Conservation (phyloP, 2,113 vertebrate species). For the Notothenia rossii region DNA sequence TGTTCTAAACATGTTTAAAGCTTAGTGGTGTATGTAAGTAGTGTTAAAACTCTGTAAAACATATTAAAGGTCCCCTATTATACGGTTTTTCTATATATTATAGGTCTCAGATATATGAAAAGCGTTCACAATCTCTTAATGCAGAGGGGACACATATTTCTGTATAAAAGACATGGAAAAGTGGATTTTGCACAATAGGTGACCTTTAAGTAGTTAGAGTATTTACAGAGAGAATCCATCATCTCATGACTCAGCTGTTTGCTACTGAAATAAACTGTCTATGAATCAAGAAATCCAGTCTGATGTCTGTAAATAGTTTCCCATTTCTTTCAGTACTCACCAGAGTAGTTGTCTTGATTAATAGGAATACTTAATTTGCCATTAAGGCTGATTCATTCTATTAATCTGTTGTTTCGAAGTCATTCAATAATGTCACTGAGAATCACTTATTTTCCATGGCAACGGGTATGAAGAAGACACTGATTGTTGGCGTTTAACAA, state of each 20-base stretch:
- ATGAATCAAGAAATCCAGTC: constrained; percentile 27
- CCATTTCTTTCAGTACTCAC: constrained; percentile 32
- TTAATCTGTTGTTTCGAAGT: constrained; percentile 78
- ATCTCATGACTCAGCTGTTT: neutral
- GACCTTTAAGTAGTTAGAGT: neutral
- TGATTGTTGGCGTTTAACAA: constrained; percentile 37
- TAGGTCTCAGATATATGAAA: too few species aligned
- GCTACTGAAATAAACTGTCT: neutral
- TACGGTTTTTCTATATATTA: too few species aligned
- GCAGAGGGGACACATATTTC: too few species aligned
- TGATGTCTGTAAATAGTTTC: constrained; percentile 35
- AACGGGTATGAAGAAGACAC: constrained; percentile 59
- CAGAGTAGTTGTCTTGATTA: constrained; percentile 78
- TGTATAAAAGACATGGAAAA: too few species aligned
- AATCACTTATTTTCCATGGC: constrained; percentile 79
- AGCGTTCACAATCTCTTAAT: too few species aligned
- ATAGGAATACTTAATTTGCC: constrained; percentile 85
- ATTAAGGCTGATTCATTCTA: constrained; percentile 84
- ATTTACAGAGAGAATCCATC: neutral
- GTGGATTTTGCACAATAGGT: too few species aligned
- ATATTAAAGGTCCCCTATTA: too few species aligned
- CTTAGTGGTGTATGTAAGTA: neutral
- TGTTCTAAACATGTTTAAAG: neutral
- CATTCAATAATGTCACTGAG: constrained; percentile 69
- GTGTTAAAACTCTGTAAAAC: too few species aligned